Percentiles rank a stretch among this genome's conserved stretches.
Conservation (phyloP, 2,888 invertebrate genomes). For the Oscheius myriophilus region DNA sequence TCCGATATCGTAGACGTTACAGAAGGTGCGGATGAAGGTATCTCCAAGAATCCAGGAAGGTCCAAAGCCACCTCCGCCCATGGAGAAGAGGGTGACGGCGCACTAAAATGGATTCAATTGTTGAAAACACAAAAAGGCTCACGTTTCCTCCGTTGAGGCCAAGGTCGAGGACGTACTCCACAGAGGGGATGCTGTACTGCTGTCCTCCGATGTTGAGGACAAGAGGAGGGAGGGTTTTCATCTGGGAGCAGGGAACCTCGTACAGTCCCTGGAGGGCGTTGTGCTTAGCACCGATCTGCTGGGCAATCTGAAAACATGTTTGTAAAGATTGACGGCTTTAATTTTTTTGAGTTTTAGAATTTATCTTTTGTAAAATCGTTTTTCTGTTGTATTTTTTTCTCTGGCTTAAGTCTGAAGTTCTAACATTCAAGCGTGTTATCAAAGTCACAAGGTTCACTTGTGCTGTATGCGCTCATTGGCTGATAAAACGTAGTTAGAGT, state of each 20-base stretch:
- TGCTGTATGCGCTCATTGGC: no score
- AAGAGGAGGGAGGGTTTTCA: constrained; percentile 46
- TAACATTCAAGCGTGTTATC: no score
- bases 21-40: constrained; percentile 37
- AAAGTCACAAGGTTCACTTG: no score
- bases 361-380: not conserved
- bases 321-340: no score
- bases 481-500: no score
- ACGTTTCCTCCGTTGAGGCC: not conserved
- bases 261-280: constrained; percentile 49
- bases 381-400: no score
- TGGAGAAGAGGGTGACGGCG: constrained; percentile 44
- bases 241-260: constrained; percentile 54
- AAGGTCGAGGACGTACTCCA: constrained; percentile 32
- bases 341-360: no score
- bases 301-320: constrained; percentile 36
- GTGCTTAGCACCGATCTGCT: constrained; percentile 49
- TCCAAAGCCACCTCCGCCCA: constrained; percentile 46
- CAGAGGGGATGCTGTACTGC: constrained; percentile 53
- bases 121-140: no score
- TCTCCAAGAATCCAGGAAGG: constrained; percentile 54
- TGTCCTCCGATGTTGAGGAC: constrained; percentile 58
- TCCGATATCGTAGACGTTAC: constrained; percentile 54
- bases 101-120: no score
- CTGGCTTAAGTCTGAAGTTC: no score